These are phyloP conservation scores for Ptiloglossa arizonensis DNA, from an alignment of 1,140 invertebrate genomes.

Conservation along the genomic window DNA sequence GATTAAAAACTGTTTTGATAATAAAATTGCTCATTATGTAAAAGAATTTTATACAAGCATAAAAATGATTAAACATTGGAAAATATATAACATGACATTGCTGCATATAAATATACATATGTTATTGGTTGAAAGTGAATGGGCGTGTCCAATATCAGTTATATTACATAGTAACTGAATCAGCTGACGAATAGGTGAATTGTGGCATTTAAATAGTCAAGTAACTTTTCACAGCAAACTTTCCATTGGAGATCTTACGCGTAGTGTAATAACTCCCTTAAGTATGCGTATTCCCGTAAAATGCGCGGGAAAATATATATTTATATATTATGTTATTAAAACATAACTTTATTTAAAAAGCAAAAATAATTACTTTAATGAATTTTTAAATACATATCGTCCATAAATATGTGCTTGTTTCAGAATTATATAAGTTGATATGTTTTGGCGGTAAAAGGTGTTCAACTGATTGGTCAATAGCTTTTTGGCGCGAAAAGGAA, in stretches of 20 bases:
- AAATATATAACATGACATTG: too few species aligned
- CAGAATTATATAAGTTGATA: neutral
- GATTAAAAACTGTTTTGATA: neutral
- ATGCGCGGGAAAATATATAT: constrained; percentile 33
- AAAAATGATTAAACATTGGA: too few species aligned
- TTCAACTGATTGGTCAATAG: constrained; percentile 30
- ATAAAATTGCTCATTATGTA: too few species aligned
- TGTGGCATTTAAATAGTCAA: neutral
- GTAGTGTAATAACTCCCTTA: neutral
- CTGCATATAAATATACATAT: too few species aligned
- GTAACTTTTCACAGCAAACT: neutral
- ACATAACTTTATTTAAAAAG: too few species aligned
- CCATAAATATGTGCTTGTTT: neutral
- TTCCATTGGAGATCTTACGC: constrained; percentile 13
- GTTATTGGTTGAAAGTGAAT: too few species aligned
- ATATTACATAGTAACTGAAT: neutral
- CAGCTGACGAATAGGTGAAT: constrained; percentile 16
- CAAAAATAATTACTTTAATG: neutral
- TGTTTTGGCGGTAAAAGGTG: constrained; percentile 47
- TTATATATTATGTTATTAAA: neutral
- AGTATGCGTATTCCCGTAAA: constrained; percentile 11
- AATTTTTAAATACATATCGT: neutral
- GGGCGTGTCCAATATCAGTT: too few species aligned
- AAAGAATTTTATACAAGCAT: too few species aligned
- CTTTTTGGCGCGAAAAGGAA: constrained; percentile 38